Evolutionary conservation across 2,113 vertebrate genomes (phyloP).

Genomic region (Strix aluco): DNA sequence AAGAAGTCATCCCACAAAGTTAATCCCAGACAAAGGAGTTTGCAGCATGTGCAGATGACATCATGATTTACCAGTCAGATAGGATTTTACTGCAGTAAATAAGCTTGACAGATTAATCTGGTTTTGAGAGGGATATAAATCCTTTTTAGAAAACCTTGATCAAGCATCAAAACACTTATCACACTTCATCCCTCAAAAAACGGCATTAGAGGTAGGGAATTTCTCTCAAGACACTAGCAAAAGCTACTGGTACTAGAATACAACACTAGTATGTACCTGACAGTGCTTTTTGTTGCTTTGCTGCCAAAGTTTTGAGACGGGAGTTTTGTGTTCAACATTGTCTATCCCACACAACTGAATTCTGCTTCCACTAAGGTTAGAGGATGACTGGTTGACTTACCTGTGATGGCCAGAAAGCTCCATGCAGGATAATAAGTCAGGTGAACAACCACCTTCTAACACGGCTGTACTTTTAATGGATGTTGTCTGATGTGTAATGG

Average conservation of each 20-base stretch:
- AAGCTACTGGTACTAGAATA: neutral
- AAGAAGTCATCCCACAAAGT: neutral
- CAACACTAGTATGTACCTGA: neutral
- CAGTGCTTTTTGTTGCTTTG: neutral
- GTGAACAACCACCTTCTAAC: neutral
- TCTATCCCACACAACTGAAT: neutral
- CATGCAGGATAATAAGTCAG: neutral
- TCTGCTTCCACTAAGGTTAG: neutral
- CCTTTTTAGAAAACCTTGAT: neutral
- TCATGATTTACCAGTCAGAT: fast-evolving
- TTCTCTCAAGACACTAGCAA: neutral
- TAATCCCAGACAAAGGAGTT: neutral
- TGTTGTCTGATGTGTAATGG: neutral
- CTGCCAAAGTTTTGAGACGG: neutral
- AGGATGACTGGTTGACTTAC: neutral
- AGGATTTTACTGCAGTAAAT: neutral
- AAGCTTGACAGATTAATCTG: neutral
- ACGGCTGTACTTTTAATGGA: neutral
- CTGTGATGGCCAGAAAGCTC: neutral
- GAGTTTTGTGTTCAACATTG: neutral
- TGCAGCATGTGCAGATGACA: neutral
- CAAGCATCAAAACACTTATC: neutral
- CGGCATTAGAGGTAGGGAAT: neutral
- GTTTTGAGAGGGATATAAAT: neutral
- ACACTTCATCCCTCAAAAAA: neutral